Evolutionary conservation across 1,140 invertebrate species (phyloP), one percentile per base, ranked within the genome.

Genomic region (Melipona quadrifasciata): DNA sequence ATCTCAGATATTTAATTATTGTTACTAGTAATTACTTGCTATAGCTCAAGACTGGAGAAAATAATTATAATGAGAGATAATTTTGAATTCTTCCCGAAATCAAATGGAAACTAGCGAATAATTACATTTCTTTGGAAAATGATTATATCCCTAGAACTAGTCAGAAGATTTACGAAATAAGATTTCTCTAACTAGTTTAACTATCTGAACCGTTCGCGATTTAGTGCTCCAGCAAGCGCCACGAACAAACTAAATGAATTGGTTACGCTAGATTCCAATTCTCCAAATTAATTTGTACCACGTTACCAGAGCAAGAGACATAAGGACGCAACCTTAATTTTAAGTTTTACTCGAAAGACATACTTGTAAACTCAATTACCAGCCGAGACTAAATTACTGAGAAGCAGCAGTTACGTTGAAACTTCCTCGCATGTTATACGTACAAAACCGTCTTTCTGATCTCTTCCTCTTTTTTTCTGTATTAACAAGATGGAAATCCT

Each of bases 351-450:
- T 14, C 10, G 34, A 70, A 70, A 39, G 71, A 72, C 24, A 53
- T 72, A 72, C 71, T 72, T 72, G 6, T n/a, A 27, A 72, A 72
- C 47, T 72, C 31, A 72, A 72, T 72, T 72, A 72, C 47, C 14
- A 72, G n/a, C n/a, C 5, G 14, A 11, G 71, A 27, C 47, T 11
- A 53, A 72, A 72, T 72, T 53, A 72, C 71, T 47, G 61, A 17
- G 73, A 24, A 57, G n/a, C 55, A 24, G 21, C n/a, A 75, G 19
- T 61, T 39, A 39, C 31, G 51, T 57, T 47, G 14, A 39, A 55
- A 79, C 51, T 68, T 70, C 57, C 11, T 27, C n/a, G 14, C 11
- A 53, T 27, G 6, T 47, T 14, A 24, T 17, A 27, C n/a, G 0
- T n/a, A 14, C 12, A 27, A 39, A 71, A 47, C 47, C 24, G 39